Evolutionary conservation across 2,888 invertebrate genomes (phyloP).

Genomic region (Hoplodrina blanda): DNA sequence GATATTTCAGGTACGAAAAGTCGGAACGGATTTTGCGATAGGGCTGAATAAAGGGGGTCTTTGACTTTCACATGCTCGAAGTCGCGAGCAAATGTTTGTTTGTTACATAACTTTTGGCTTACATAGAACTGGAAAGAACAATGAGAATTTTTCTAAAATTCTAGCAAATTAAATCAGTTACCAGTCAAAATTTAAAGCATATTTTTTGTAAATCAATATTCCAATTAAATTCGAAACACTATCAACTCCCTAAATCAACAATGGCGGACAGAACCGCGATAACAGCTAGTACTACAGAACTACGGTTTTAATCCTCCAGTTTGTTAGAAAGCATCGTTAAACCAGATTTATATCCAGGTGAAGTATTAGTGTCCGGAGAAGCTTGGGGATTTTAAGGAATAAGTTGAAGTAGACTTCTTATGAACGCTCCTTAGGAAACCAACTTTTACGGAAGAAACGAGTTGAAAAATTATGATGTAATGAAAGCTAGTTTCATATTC

Average conservation of each 20-base stretch:
- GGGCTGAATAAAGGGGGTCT: too few relatives aligned
- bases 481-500: constrained; percentile 9
- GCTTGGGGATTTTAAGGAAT: constrained; percentile 48
- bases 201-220: background rate
- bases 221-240: background rate
- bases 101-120: background rate
- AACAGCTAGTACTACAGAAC: background rate
- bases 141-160: too few relatives aligned
- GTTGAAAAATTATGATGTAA: constrained; percentile 40
- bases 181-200: background rate
- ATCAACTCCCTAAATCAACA: background rate
- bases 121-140: background rate
- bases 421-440: constrained; percentile 21
- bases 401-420: constrained; percentile 52
- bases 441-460: constrained; percentile 37
- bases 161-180: too few relatives aligned
- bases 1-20: too few relatives aligned
- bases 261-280: constrained; percentile 9
- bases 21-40: too few relatives aligned
- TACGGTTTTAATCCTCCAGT: constrained; percentile 48
- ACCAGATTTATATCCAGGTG: constrained; percentile 58
- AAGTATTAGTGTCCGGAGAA: constrained; percentile 24
- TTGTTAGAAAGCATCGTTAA: constrained; percentile 61
- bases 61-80: too few relatives aligned
- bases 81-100: too few relatives aligned